Conservation (phyloP, 2,797 vertebrate species). For the Buceros bicornis region DNA sequence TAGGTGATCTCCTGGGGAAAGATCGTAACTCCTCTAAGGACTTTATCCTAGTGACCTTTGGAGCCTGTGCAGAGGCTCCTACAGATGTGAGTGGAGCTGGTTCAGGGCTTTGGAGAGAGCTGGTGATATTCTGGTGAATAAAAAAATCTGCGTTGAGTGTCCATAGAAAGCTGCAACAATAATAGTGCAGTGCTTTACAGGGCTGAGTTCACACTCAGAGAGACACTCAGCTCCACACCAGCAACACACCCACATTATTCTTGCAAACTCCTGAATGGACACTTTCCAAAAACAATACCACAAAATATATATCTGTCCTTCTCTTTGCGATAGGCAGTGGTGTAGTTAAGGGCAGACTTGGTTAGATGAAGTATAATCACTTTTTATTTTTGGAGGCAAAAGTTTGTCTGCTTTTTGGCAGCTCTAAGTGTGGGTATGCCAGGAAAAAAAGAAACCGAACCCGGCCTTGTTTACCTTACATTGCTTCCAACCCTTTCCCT, state of each 20-base stretch:
- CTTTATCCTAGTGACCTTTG: neutral
- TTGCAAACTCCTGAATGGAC: constrained; percentile 58
- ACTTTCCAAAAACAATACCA: constrained; percentile 75
- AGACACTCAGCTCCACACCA: neutral
- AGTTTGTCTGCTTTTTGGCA: constrained; percentile 69
- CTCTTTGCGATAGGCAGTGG: constrained; percentile 61
- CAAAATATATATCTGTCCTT: constrained; percentile 60
- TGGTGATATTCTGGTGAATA: neutral
- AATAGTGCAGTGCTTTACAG: neutral
- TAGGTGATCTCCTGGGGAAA: neutral
- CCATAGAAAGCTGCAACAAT: neutral
- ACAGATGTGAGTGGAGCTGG: neutral
- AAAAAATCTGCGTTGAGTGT: neutral
- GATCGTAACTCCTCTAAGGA: neutral
- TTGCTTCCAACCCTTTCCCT: constrained; percentile 51
- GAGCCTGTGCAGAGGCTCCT: neutral
- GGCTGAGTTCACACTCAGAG: neutral
- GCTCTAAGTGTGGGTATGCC: constrained; percentile 27
- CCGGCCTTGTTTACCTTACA: constrained; percentile 50
- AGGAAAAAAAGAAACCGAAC: constrained; percentile 35
- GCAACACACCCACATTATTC: constrained; percentile 39
- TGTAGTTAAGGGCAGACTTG: constrained; percentile 64
- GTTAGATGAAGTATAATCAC: constrained; percentile 78
- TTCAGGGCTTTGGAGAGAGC: neutral
- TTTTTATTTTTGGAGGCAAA: constrained; percentile 80